Conservation (phyloP, 2,888 invertebrate species). For the Cloeon dipterum region DNA sequence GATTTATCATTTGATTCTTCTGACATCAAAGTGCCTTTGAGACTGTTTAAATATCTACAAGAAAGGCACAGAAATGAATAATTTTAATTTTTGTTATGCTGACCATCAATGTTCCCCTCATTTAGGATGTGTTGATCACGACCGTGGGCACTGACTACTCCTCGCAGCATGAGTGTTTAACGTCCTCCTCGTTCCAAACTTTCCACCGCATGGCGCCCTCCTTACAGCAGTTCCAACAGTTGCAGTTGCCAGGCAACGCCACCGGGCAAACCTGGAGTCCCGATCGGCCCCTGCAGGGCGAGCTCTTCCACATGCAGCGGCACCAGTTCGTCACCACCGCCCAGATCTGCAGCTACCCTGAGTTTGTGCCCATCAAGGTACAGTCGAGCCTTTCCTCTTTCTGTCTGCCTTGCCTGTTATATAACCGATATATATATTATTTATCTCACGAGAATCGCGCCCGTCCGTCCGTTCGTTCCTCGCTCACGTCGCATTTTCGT, state of each 20-base stretch:
- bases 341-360: conserved; percentile 15
- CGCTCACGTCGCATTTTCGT: too few relatives aligned
- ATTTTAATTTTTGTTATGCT: not conserved
- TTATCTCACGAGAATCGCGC: too few relatives aligned
- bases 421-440: not conserved
- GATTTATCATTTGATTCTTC: too few relatives aligned
- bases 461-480: too few relatives aligned
- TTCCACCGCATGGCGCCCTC: conserved; percentile 41
- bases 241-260: conserved; percentile 4
- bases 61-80: not conserved
- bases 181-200: conserved; percentile 26
- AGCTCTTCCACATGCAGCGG: conserved; percentile 3
- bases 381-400: not conserved
- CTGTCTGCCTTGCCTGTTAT: not conserved
- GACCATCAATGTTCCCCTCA: conserved; percentile 21
- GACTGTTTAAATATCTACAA: too few relatives aligned
- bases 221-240: conserved; percentile 15
- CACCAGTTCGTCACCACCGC: conserved; percentile 8
- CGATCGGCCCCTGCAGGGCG: conserved; percentile 4
- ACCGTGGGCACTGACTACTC: conserved; percentile 7
- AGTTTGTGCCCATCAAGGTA: conserved; percentile 30
- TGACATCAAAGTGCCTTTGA: too few relatives aligned
- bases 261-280: conserved; percentile 4
- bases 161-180: conserved; percentile 12
- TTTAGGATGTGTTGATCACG: conserved; percentile 17